Conservation (phyloP, 2,888 invertebrate species). For the Dichetophora obliterata region DNA sequence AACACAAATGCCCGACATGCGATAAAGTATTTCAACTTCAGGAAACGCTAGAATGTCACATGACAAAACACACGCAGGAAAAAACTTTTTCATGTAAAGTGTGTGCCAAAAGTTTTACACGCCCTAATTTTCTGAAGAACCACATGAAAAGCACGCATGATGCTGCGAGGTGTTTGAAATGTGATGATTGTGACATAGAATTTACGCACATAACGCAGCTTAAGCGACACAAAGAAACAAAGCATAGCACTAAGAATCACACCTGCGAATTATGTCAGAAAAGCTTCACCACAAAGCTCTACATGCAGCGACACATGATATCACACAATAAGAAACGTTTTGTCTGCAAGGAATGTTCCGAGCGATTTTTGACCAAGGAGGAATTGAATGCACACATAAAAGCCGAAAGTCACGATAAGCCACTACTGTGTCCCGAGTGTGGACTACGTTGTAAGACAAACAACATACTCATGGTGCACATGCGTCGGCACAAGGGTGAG, state of each 20-base stretch:
- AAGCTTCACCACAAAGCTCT: conserved; percentile 70
- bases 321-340: conserved; percentile 57
- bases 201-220: conserved; percentile 62
- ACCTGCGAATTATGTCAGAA: conserved; percentile 56
- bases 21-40: conserved; percentile 41
- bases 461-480: conserved; percentile 71
- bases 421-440: conserved; percentile 72
- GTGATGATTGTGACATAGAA: conserved; percentile 53
- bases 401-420: conserved; percentile 71
- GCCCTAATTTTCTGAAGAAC: conserved; percentile 55
- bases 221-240: conserved; percentile 44
- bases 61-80: neutral
- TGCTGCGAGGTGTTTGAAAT: conserved; percentile 52
- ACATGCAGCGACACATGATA: conserved; percentile 70
- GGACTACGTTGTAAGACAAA: conserved; percentile 72
- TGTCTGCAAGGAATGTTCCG: conserved; percentile 61
- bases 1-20: conserved; percentile 38
- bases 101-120: conserved; percentile 68
- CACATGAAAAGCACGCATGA: conserved; percentile 29
- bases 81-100: conserved; percentile 62
- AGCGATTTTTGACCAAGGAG: conserved; percentile 67
- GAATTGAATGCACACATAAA: conserved; percentile 71
- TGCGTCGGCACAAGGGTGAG: conserved; percentile 72
- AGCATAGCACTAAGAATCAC: conserved; percentile 45
- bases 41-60: neutral